These are phyloP conservation scores for Rotaria macrura DNA, from an alignment of 2,888 invertebrate genomes.

Conservation along the genomic window DNA sequence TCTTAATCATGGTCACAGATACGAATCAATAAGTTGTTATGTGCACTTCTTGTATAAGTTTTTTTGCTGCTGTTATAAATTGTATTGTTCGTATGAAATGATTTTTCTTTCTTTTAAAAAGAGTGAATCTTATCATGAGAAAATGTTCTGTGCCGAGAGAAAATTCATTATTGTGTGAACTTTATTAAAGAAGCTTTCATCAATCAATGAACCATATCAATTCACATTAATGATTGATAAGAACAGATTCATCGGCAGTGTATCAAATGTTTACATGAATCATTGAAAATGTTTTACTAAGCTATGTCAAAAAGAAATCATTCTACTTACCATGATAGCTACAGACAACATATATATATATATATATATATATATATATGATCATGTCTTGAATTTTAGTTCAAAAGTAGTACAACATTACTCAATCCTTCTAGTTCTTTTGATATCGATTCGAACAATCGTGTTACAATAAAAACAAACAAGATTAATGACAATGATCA, in stretches of 20 bases:
- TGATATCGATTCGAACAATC: no score
- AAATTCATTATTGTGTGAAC: neutral
- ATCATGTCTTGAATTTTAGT: no score
- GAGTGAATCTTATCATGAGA: neutral
- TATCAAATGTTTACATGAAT: neutral
- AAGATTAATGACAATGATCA: no score
- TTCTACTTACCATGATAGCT: no score
- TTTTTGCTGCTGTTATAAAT: neutral
- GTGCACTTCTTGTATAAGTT: neutral
- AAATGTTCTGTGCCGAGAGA: neutral
- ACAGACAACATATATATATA: no score
- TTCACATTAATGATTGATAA: neutral
- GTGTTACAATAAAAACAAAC: no score
- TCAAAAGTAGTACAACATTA: no score
- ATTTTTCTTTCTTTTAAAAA: neutral
- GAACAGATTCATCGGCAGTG: neutral
- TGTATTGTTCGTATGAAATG: neutral
- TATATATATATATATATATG: no score
- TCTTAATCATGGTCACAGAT: no score
- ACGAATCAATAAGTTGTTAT: no score
- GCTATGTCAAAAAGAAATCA: no score
- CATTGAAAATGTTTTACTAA: neutral
- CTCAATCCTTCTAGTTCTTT: no score
- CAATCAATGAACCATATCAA: neutral
- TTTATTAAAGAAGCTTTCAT: neutral